Evolutionary conservation across 2,888 invertebrate genomes (phyloP).

Genomic region (Epinotia nisella): DNA sequence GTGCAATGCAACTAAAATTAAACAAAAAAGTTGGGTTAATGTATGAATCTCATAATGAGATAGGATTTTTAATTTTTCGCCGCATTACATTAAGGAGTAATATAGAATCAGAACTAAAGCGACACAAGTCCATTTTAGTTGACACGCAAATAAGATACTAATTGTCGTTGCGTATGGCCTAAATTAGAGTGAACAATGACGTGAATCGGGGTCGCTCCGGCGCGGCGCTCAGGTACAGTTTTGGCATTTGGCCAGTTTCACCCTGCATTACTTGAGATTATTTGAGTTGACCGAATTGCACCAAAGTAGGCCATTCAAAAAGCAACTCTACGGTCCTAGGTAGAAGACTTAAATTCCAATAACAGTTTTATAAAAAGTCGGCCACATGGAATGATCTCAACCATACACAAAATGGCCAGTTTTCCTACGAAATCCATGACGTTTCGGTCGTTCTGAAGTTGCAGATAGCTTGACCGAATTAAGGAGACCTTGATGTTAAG

Average conservation of each 20-base stretch:
- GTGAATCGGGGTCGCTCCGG: slow-evolving; percentile 2
- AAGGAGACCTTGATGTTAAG: background rate
- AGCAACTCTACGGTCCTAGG: no score
- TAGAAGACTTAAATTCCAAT: no score
- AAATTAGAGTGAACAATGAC: background rate
- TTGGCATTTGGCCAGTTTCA: slow-evolving; percentile 19
- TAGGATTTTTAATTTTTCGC: slow-evolving; percentile 1
- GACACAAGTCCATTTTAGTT: background rate
- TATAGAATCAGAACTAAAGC: background rate
- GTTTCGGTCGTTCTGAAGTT: background rate
- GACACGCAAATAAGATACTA: background rate
- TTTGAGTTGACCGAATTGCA: no score
- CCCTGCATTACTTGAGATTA: background rate
- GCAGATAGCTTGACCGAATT: background rate
- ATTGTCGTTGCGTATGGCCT: background rate
- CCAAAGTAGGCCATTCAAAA: no score
- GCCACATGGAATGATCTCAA: no score
- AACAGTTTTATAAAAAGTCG: no score
- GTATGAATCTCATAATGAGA: background rate
- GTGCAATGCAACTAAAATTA: background rate
- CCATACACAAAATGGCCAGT: background rate
- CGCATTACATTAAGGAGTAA: slow-evolving; percentile 12
- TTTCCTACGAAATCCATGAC: background rate
- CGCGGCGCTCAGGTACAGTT: slow-evolving; percentile 3
- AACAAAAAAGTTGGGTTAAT: background rate